These are phyloP conservation scores for Corythaeola cristata DNA, from an alignment of 2,113 vertebrate species.

Conservation along the genomic window DNA sequence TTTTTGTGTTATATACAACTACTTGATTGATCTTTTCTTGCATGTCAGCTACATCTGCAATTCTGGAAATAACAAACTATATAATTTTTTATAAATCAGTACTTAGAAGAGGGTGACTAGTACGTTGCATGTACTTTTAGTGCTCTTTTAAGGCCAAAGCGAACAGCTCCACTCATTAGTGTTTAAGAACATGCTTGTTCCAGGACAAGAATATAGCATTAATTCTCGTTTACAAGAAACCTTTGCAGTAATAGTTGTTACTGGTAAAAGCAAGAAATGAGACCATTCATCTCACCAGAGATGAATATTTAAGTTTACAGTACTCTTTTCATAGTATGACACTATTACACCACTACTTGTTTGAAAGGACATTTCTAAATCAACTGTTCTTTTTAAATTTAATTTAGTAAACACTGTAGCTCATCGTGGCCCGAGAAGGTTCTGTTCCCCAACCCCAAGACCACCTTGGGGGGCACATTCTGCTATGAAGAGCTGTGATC, in stretches of 20 bases:
- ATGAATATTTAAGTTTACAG: background rate
- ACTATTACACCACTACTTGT: background rate
- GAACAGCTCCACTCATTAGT: background rate
- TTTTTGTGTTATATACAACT: background rate
- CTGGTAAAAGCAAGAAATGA: background rate
- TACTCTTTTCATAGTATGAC: background rate
- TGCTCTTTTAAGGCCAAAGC: background rate
- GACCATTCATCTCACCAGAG: background rate
- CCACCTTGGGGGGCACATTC: background rate
- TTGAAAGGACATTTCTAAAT: slow-evolving; percentile 31
- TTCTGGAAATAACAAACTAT: background rate
- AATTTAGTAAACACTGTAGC: background rate
- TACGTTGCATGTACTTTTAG: background rate
- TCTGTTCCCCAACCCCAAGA: background rate
- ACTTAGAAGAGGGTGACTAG: background rate
- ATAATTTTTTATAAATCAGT: background rate
- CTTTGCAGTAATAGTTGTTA: slow-evolving; percentile 13
- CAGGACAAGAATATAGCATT: background rate
- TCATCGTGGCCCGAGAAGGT: background rate
- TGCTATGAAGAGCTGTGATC: slow-evolving; percentile 32
- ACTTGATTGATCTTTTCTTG: background rate
- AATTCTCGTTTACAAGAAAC: slow-evolving; percentile 1
- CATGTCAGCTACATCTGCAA: background rate
- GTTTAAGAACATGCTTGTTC: background rate
- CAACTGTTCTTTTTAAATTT: background rate